Base-by-base conservation (phyloP, 1,140 invertebrate genomes). In the Dendroctonus ponderosae region DNA sequence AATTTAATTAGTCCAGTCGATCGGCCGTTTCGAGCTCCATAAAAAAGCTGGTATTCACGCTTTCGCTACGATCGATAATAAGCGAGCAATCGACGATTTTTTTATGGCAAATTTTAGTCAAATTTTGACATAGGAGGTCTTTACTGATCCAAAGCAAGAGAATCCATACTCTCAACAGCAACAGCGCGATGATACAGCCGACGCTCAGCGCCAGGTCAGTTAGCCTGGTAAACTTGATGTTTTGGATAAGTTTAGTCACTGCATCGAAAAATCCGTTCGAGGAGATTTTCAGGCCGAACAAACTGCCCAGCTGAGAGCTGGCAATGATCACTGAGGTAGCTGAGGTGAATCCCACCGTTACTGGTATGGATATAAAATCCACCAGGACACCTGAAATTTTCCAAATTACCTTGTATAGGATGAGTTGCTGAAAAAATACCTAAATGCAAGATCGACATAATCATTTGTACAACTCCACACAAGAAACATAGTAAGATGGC, bases 241-340 rank as follows among this genome's bases (percentile, higher is more conserved):
- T 80, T 44, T 78, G 67, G 67, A 84, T 75, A 59, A 93, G 82
- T 80, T 90, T 81, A 39, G 79, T 78, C 6, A 92, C 70, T 0
- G 88, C 87, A 62, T 90, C 87, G 44, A 92, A 74, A 73, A 92
- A 90, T 59, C 87, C 87, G 62, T 85, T 85, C 0, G 90, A 84
- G 26, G 85, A 84, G 70, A 92, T 90, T 69, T 85, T 85, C 6
- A 96, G 78, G 1, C 93, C 93, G 7, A 94, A 78, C 1, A 96
- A 79, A 54, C 87, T 88, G 79, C 93, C 97, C 0, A 97, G 77
- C 80, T 98, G 95, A 0, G 92, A 91, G 7, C 89, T 86, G 1
- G 91, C 90, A 51, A 97, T 97, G 52, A 95, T 96, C 6, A 97
- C 85, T 11, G 95, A 94, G 0, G 94, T 96, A 11, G 94, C 94